Percentiles rank a stretch among this genome's conserved stretches.
These are phyloP conservation scores for Albula glossodonta DNA, from an alignment of 2,113 vertebrate species.

Conservation along the genomic window DNA sequence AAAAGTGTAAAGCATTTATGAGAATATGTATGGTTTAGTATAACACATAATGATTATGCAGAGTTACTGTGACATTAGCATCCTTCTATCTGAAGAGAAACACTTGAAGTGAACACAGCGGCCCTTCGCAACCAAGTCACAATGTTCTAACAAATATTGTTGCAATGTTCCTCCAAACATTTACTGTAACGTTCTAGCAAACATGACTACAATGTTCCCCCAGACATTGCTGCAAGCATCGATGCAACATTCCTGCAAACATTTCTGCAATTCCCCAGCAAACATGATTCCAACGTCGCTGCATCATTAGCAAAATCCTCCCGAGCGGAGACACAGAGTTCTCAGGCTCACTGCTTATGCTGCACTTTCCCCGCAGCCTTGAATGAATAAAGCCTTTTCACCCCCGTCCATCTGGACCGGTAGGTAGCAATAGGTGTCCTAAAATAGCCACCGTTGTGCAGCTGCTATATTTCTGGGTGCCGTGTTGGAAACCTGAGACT, in stretches of 20 bases:
- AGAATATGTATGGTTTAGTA: neutral
- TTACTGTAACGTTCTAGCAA: neutral
- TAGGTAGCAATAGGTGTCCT: neutral
- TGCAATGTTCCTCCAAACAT: neutral
- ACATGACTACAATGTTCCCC: neutral
- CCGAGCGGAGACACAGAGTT: neutral
- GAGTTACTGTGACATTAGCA: neutral
- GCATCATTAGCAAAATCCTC: too few relatives aligned
- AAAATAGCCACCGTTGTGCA: conserved; percentile 9
- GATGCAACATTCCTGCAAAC: neutral
- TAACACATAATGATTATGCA: neutral
- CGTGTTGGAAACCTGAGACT: neutral
- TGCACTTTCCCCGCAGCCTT: neutral
- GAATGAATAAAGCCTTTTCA: neutral
- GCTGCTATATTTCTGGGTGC: neutral
- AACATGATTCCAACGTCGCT: neutral
- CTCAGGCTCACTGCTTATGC: neutral
- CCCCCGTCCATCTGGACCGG: too few relatives aligned
- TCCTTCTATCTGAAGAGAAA: neutral
- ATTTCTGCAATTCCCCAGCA: too few relatives aligned
- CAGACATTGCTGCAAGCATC: neutral
- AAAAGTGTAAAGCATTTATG: neutral
- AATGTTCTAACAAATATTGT: neutral
- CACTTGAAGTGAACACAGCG: neutral
- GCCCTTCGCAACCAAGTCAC: neutral